Conservation (phyloP, 2,797 vertebrate species). For the Phoebastria nigripes region DNA sequence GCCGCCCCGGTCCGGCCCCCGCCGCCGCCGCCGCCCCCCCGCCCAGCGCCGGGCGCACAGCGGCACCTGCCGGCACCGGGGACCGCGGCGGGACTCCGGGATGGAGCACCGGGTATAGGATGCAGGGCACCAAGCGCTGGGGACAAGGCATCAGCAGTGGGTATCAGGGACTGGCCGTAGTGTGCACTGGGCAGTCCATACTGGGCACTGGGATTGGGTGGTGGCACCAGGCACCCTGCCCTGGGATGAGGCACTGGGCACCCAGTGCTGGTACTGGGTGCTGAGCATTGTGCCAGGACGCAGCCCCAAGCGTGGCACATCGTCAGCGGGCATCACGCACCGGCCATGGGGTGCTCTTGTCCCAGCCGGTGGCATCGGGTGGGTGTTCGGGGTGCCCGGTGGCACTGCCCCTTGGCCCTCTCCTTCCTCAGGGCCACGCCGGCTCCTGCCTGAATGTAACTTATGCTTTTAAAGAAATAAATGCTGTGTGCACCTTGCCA, state of each 20-base stretch:
- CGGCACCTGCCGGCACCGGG: constrained; percentile 37
- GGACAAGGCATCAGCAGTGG: background rate
- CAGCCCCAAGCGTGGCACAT: background rate
- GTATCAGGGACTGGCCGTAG: background rate
- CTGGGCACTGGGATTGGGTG: background rate
- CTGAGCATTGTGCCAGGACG: background rate
- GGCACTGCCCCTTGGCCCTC: background rate
- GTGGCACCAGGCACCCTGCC: fast-evolving
- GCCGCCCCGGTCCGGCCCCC: background rate
- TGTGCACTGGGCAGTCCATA: fast-evolving
- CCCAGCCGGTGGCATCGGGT: background rate
- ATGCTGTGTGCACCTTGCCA: background rate
- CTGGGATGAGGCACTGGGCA: background rate
- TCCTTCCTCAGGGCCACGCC: background rate
- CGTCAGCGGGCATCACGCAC: fast-evolving
- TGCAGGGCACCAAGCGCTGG: background rate
- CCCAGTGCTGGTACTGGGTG: background rate
- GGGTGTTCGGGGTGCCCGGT: too few species aligned
- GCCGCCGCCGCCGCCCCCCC: background rate
- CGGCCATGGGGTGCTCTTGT: fast-evolving
- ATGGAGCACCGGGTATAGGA: too few species aligned
- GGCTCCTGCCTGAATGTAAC: background rate
- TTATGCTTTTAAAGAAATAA: background rate
- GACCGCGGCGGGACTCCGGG: background rate
- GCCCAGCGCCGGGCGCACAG: background rate